Conservation (phyloP, 2,888 invertebrate species). For the Therioaphis trifolii region DNA sequence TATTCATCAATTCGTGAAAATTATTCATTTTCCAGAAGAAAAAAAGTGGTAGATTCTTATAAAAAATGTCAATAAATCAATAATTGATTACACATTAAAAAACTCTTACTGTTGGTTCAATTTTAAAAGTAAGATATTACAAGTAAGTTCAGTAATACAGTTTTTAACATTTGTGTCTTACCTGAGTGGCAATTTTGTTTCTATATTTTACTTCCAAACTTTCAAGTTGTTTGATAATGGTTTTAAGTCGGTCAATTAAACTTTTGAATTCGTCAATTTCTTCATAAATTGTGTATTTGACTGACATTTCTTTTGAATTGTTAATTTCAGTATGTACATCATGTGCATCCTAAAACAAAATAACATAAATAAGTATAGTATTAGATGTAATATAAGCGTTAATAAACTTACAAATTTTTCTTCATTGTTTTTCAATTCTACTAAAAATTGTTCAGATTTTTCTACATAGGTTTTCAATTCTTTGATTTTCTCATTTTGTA, state of each 20-base stretch:
- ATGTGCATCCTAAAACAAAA: conserved; percentile 2
- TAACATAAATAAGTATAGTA: not conserved
- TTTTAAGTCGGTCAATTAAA: conserved; percentile 20
- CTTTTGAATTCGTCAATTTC: conserved; percentile 15
- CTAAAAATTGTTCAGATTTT: conserved; percentile 17
- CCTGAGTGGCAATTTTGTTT: not conserved
- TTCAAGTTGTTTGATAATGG: not conserved
- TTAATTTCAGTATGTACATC: not conserved
- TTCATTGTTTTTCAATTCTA: not conserved
- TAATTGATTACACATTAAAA: too few relatives aligned
- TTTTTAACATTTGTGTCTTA: too few relatives aligned
- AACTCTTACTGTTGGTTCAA: too few relatives aligned
- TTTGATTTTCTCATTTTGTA: not conserved
- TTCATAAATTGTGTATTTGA: conserved; percentile 9
- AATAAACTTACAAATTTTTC: conserved; percentile 13
- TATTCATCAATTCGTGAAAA: too few relatives aligned
- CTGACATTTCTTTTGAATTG: conserved; percentile 13
- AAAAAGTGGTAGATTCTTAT: too few relatives aligned
- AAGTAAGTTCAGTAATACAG: too few relatives aligned
- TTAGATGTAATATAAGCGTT: not conserved
- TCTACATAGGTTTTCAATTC: not conserved
- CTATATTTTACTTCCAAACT: not conserved
- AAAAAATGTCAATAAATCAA: too few relatives aligned
- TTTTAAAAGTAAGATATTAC: too few relatives aligned
- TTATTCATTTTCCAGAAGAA: too few relatives aligned